A percentile compares a stretch with the other conserved stretches of the same genome.
Conservation (phyloP, 2,113 vertebrate genomes). For the Mustelus asterias region DNA sequence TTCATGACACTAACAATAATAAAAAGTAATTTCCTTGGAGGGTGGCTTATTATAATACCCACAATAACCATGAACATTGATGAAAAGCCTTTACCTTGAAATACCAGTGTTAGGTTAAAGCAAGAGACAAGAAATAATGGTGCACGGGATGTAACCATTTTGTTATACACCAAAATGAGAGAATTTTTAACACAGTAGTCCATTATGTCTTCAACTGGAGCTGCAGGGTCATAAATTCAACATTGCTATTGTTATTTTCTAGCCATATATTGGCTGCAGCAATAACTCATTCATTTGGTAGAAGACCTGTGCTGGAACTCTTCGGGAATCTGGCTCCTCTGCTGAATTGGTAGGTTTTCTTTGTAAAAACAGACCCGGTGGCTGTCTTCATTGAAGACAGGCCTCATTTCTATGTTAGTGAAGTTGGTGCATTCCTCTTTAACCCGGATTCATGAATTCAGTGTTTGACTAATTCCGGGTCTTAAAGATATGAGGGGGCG, state of each 20-base stretch:
- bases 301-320: neutral
- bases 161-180: neutral
- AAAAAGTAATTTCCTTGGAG: neutral
- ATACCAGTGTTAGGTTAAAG: neutral
- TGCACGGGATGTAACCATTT: neutral
- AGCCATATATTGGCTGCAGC: neutral
- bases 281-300: neutral
- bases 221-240: neutral
- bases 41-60: neutral
- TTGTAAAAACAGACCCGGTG: neutral
- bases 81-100: neutral
- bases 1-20: neutral
- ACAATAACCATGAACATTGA: neutral
- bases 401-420: neutral
- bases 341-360: neutral
- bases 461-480: neutral
- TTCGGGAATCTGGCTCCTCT: neutral
- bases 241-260: neutral
- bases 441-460: too few relatives aligned
- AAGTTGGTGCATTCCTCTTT: neutral
- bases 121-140: neutral
- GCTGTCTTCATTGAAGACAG: neutral
- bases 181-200: neutral
- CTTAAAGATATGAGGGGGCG: neutral
- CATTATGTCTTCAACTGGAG: neutral